A percentile compares a stretch with the other conserved stretches of the same genome.
Conservation (phyloP, 2,113 vertebrate species). For the Chauna torquata region DNA sequence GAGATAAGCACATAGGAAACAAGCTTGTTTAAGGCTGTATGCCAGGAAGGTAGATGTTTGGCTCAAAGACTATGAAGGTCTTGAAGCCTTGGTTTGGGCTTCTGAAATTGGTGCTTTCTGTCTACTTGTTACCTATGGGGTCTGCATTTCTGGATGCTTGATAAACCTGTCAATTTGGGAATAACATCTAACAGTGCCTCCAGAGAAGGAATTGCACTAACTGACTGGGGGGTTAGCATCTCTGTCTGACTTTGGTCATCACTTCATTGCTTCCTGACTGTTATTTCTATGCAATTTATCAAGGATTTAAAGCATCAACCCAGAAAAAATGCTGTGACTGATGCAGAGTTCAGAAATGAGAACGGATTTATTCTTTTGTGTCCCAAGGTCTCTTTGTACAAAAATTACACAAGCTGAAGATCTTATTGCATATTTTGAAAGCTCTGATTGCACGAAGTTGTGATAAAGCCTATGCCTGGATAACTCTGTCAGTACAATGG, state of each 20-base stretch:
- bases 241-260: neutral
- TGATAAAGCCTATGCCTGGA: neutral
- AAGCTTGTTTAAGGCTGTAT: neutral
- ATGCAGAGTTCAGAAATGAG: neutral
- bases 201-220: neutral
- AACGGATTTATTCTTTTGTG: neutral
- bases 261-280: neutral
- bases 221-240: neutral
- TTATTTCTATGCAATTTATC: neutral
- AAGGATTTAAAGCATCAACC: neutral
- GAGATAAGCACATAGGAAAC: neutral
- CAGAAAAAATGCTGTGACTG: neutral
- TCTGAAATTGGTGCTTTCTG: neutral
- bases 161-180: neutral
- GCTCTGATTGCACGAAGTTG: neutral
- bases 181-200: neutral
- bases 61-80: neutral
- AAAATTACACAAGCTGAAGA: neutral
- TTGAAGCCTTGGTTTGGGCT: neutral
- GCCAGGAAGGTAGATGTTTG: neutral
- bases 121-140: neutral
- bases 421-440: constrained; percentile 1
- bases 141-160: neutral
- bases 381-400: neutral
- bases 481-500: neutral